A percentile compares a stretch with the other conserved stretches of the same genome.
Evolutionary conservation across 2,113 vertebrate genomes (phyloP).

Genomic region (Rhodinocichla rosea): DNA sequence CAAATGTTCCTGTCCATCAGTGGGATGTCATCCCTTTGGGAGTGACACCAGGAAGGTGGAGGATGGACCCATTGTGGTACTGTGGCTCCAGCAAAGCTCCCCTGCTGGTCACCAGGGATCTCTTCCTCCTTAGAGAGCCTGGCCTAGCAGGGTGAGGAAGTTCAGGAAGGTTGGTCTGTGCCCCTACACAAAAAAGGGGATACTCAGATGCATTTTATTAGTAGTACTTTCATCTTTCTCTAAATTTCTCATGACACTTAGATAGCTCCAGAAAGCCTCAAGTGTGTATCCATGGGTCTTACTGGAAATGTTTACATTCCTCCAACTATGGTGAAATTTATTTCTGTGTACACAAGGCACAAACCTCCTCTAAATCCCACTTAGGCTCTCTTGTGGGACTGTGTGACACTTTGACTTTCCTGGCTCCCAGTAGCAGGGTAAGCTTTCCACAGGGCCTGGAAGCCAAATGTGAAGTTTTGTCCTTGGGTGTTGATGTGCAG

Average conservation of each 20-base stretch:
- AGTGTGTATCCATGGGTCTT: not conserved
- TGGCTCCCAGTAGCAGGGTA: not conserved
- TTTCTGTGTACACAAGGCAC: not conserved
- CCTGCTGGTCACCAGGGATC: fast-evolving
- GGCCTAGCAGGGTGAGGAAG: not conserved
- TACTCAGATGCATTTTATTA: not conserved
- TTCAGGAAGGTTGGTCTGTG: not conserved
- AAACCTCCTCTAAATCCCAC: not conserved
- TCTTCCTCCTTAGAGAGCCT: not conserved
- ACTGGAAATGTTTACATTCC: not conserved
- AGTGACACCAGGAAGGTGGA: not conserved
- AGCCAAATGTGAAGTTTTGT: not conserved
- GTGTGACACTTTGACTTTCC: not conserved
- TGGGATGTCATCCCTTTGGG: fast-evolving
- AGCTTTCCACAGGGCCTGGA: not conserved
- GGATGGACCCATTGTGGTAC: not conserved
- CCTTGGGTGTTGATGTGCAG: not conserved
- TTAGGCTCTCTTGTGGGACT: not conserved
- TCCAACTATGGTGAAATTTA: not conserved
- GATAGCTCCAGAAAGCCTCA: not conserved
- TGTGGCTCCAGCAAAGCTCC: not conserved
- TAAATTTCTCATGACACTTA: not conserved
- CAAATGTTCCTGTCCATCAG: fast-evolving
- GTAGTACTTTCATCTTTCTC: not conserved
- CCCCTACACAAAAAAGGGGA: not conserved